Evolutionary conservation across 2,113 vertebrate genomes (phyloP), one percentile per base, ranked within the genome.

Genomic region (Pimephales promelas): DNA sequence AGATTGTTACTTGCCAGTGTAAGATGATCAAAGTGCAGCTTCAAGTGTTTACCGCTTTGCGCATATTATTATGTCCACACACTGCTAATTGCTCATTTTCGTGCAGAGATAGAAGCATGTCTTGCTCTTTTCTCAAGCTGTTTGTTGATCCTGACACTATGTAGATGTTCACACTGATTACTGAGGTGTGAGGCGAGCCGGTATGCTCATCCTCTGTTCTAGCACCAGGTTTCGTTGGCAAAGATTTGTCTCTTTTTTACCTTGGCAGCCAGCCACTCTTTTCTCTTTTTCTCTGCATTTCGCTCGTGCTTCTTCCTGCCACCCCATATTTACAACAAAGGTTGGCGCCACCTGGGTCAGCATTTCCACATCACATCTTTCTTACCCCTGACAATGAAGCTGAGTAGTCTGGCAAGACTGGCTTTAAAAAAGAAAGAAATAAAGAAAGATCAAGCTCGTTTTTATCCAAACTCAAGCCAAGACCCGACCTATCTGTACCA

Each of bases 381-480:
- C 74, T 71, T 84, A 56, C 28, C 36, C 14, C 78, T 82, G 56
- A 81, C 70, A 71, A 59, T 64, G 59, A 45, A 72, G 61, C 85
- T 83, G 26, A 82, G 70, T 18, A 28, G 56, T 45, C 57, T 82
- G 64, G 74, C 74, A 68, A 45, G 54, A 59, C 22, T 73, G 18
- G n/a, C 56, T 43, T 49, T 22, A 4, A 68, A 81, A 47, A 45
- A 13, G 34, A 54, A 45, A 61, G 13, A 59, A 72, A 24, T 26
- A 61, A 26, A 26, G 7, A 66, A 64, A 64, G 77, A 49, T 79
- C 59, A 77, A 26, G 71, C 54, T 47, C 10, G 13, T 82, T 75
- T 92, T 91, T 92, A 92, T 88, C 87, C n/a, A 91, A 90, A 90
- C 90, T 90, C 89, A 91, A 89, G 88, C 85, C 90, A 89, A 84